A percentile compares a stretch with the other conserved stretches of the same genome.
phyloP scores from a whole-genome alignment of 1,140 invertebrate genomes.

The Octopus bimaculoides region DNA sequence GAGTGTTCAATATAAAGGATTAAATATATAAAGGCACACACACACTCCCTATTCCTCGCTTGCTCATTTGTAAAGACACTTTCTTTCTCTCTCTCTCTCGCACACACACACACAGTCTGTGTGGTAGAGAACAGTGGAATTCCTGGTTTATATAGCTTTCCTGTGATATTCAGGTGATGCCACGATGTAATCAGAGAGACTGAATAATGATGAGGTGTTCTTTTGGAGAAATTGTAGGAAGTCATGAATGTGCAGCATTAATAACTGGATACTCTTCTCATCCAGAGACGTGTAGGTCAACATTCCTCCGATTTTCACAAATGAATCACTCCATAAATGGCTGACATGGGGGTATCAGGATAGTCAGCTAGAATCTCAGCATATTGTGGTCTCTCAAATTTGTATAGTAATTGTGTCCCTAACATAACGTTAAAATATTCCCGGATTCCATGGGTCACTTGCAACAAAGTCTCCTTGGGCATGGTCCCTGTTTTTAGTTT shows the following conservation, averaged over 20 bases:
- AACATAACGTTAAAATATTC: conserved; percentile 96
- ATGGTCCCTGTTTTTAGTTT: conserved; percentile 81
- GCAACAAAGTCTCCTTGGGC: conserved; percentile 70
- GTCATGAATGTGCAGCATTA: too few species aligned
- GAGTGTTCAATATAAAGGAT: too few species aligned
- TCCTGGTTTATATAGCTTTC: conserved; percentile 61
- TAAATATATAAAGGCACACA: too few species aligned
- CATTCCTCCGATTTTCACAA: too few species aligned
- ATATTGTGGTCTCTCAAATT: conserved; percentile 92
- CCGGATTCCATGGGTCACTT: conserved; percentile 82
- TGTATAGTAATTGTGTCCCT: conserved; percentile 88
- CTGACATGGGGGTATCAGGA: conserved; percentile 72
- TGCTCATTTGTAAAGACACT: too few species aligned
- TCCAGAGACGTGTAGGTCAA: too few species aligned
- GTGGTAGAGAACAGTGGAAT: too few species aligned
- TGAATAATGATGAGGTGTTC: conserved; percentile 67
- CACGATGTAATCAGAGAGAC: conserved; percentile 80
- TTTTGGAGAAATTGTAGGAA: conserved; percentile 59
- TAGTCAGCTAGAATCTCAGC: conserved; percentile 80
- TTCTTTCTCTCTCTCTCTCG: too few species aligned
- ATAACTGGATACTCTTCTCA: too few species aligned
- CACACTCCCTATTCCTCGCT: too few species aligned
- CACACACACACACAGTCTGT: too few species aligned
- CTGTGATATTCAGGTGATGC: conserved; percentile 87
- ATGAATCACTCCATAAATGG: conserved; percentile 89